These are phyloP conservation scores for Limonius californicus DNA, from an alignment of 1,140 invertebrate genomes.

Conservation along the genomic window DNA sequence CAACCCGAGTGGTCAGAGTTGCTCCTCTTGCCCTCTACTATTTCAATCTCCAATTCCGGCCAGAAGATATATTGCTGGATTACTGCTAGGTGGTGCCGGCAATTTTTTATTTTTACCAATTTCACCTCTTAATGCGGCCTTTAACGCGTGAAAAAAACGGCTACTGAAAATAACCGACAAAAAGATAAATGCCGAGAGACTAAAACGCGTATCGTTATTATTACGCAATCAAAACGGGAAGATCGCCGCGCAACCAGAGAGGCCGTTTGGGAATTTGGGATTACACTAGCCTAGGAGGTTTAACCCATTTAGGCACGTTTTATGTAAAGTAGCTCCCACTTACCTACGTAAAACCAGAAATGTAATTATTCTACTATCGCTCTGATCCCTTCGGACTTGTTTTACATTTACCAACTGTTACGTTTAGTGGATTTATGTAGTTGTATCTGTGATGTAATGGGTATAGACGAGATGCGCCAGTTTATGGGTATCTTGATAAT, in stretches of 20 bases:
- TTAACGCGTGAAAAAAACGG: neutral
- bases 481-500: too few relatives aligned
- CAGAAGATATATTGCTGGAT: conserved; percentile 31
- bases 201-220: conserved; percentile 10
- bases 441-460: neutral
- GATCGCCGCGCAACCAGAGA: neutral
- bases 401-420: conserved; percentile 6
- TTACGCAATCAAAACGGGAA: conserved; percentile 3
- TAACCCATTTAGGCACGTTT: conserved; percentile 7
- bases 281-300: neutral
- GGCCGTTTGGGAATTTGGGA: neutral
- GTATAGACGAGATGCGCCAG: too few relatives aligned
- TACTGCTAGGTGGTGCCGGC: conserved; percentile 27
- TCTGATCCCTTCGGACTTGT: conserved; percentile 10
- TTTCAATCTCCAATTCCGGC: conserved; percentile 30
- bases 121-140: conserved; percentile 12
- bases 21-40: conserved; percentile 24
- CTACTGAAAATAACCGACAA: conserved; percentile 5
- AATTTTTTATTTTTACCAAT: conserved; percentile 29
- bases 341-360: conserved; percentile 13
- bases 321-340: conserved; percentile 10
- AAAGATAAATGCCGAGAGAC: neutral
- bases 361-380: conserved; percentile 13
- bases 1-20: conserved; percentile 30
- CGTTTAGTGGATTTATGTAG: conserved; percentile 11